Percentiles rank a stretch among this genome's conserved stretches.
Conservation (phyloP, 2,113 vertebrate genomes). For the Calyptommatus sinebrachiatus region DNA sequence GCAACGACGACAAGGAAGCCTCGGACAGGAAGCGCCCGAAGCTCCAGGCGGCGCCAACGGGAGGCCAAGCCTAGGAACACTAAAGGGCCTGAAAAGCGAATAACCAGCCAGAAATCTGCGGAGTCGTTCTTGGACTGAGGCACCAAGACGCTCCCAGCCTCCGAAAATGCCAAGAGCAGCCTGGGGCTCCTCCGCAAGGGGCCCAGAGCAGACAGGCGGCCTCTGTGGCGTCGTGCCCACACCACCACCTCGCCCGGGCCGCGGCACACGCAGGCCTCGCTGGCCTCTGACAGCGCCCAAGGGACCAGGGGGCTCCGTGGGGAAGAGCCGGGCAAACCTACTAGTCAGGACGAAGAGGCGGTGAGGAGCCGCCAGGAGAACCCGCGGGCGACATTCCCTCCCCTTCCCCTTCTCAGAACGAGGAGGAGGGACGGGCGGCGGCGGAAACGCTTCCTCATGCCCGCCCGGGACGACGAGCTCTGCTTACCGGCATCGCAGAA, state of each 20-base stretch:
- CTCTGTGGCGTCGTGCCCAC: too few relatives aligned
- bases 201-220: neutral
- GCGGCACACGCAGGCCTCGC: neutral
- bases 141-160: neutral
- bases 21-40: neutral
- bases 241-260: neutral
- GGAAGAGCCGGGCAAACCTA: neutral
- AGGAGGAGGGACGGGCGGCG: neutral
- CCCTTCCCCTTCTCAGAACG: too few relatives aligned
- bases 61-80: too few relatives aligned
- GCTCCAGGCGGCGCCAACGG: too few relatives aligned
- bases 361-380: rapidly evolving
- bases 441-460: neutral
- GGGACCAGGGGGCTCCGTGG: neutral
- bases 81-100: too few relatives aligned
- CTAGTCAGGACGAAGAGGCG: rapidly evolving
- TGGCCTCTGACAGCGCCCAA: neutral
- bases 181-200: too few relatives aligned
- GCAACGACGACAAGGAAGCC: neutral
- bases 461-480: neutral
- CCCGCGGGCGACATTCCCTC: too few relatives aligned
- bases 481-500: conserved; percentile 64
- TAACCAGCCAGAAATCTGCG: neutral
- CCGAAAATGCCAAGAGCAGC: neutral
- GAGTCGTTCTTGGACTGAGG: neutral